Evolutionary conservation across 2,113 vertebrate species (phyloP), one percentile per base, ranked within the genome.

Genomic region (Archilochus colubris): DNA sequence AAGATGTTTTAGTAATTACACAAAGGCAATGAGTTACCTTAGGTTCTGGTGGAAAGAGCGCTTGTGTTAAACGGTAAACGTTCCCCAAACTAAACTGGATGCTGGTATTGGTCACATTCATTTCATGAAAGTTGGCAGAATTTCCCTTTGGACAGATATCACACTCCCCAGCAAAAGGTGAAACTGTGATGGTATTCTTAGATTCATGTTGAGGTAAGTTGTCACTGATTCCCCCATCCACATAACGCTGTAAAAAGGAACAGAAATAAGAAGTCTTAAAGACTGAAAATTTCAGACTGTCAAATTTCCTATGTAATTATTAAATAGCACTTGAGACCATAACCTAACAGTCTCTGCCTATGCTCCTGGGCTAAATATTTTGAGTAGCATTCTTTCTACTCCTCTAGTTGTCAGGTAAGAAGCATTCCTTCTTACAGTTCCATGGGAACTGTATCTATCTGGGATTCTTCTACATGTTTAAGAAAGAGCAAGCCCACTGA

Each of bases 81-180:
- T 99, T 99, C 20, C 97, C 98, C 38, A 98, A 20, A 89, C 98
- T 99, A 91, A 99, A 87, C 86, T 98, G 98, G 50, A 99, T 95
- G 96, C 97, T 99, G 91, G 98, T 98, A 93, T 98, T 99, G 93
- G 97, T 98, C 63, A 99, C 17, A 0, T 98, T 95, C 91, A 99
- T 95, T 46, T 98, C 97, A 4, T 99, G 97, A 73, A 99, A 98
- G 96, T 97, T 99, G 61, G 94, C 98, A 86, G 99, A 99, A 63
- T 95, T 98, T 76, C 98, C 98, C 15, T 97, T 98, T 14, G 99
- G 99, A 46, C 99, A 99, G 97, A 99, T 99, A 96, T 99, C 99
- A 4, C 96, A 97, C 91, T 99, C 99, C 15, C 99, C 99, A 4
- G 98, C 98, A 6, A 99, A 99, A 7, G 99, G 99, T 0, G 98